Evolutionary conservation across 2,888 invertebrate species (phyloP), one percentile per base, ranked within the genome.

Genomic region (Melanargia galathea): DNA sequence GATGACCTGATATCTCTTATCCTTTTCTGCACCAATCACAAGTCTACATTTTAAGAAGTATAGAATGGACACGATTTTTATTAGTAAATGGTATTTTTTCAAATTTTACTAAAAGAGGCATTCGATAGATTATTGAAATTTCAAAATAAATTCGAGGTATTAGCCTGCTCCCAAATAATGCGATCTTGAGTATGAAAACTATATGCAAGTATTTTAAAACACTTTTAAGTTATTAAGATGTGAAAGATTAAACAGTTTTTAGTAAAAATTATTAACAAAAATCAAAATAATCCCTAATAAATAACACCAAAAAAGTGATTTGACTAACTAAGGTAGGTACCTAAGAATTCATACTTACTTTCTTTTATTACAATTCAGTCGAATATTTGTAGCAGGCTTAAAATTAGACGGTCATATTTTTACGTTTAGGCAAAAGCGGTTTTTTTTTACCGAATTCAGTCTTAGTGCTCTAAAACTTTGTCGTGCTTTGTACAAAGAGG

Each of bases 381-480:
- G 61, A 49, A 54, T 65, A 51, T 60, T 58, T 60, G 60, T 54
- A 64, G 63, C 70, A 68, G 70, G 64, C 68, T 72, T 64, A 66
- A 69, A 73, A 70, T 70, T 71, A 77, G 76, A 76, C 77, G 75
- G 75, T 70, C 69, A 66, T 70, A 61, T 71, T 68, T 71, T 73
- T 71, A 69, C 65, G 72, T 73, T 76, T 77, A 77, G 76, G 81
- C 77, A 76, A 80, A 82, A 80, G 80, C 80, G 75, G 73, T 67
- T 73, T 75, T 70, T n/a, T 72, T 75, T 78, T 83, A 84, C 88
- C 86, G 81, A 83, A 80, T 63, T 90, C 90, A 91, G 90, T 91
- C 90, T 91, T 90, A 87, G 84, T 88, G 89, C 87, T 90, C 84
- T 84, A 87, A 84, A 81, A 76, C 75, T 77, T 75, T 75, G 76